phyloP scores from a whole-genome alignment of 2,888 invertebrate genomes.

The Pollenia labialis region DNA sequence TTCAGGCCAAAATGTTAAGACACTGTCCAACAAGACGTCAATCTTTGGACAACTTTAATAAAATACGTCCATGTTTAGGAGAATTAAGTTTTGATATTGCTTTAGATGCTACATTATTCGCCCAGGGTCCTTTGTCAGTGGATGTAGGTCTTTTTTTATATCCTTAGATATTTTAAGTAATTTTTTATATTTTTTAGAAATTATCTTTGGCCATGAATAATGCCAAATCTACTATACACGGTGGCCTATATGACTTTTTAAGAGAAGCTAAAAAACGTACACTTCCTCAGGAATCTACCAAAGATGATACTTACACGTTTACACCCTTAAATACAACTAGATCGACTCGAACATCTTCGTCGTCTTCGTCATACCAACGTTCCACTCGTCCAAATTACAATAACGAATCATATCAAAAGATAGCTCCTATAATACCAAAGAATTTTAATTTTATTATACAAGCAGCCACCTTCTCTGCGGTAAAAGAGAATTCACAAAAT shows the following conservation, averaged over 20 bases:
- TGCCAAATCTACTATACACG: constrained; percentile 85
- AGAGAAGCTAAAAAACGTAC: constrained; percentile 83
- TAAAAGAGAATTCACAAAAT: constrained; percentile 88
- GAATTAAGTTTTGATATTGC: constrained; percentile 90
- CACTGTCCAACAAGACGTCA: constrained; percentile 82
- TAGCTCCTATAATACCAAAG: constrained; percentile 93
- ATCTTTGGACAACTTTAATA: constrained; percentile 83
- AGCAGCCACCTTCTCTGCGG: constrained; percentile 88
- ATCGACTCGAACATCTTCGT: constrained; percentile 40
- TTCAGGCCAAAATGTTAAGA: constrained; percentile 82
- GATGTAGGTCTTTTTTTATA: constrained; percentile 86
- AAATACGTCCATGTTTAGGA: constrained; percentile 88
- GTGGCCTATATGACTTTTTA: constrained; percentile 85
- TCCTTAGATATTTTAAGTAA: neutral
- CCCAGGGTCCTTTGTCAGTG: constrained; percentile 93
- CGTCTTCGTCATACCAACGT: constrained; percentile 14
- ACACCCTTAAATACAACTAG: constrained; percentile 1
- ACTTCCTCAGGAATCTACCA: constrained; percentile 73
- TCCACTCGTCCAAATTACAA: constrained; percentile 75
- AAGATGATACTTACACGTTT: constrained; percentile 48
- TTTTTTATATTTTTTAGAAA: constrained; percentile 79
- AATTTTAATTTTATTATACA: constrained; percentile 90
- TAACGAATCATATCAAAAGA: constrained; percentile 86
- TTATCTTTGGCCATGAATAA: constrained; percentile 84
- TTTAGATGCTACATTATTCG: constrained; percentile 91